phyloP scores from a whole-genome alignment of 2,888 invertebrate species.

The Azorinus chamasolen region DNA sequence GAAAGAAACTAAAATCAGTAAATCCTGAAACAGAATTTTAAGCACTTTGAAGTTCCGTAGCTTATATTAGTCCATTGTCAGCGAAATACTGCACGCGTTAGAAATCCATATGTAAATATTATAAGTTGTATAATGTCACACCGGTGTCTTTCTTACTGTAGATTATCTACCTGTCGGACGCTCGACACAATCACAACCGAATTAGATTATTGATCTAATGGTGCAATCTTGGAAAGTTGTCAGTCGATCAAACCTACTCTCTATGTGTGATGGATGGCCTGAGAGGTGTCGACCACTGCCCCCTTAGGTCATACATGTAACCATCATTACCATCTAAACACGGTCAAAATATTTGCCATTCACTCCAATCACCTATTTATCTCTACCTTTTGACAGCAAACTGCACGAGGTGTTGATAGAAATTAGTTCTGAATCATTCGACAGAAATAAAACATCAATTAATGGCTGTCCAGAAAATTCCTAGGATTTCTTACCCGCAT shows the following conservation, averaged over 20 bases:
- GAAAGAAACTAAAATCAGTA: no score
- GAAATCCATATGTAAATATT: no score
- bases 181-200: neutral
- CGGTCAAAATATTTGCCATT: constrained; percentile 25
- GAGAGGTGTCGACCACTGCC: constrained; percentile 28
- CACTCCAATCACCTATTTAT: constrained; percentile 25
- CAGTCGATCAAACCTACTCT: neutral
- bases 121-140: no score
- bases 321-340: constrained; percentile 43
- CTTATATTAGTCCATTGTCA: no score
- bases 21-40: no score
- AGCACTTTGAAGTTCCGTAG: no score
- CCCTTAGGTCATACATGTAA: constrained; percentile 34
- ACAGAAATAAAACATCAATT: constrained; percentile 35
- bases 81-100: no score
- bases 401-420: constrained; percentile 42
- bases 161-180: no score
- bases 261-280: constrained; percentile 35
- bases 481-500: neutral
- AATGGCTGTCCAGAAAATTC: constrained; percentile 6
- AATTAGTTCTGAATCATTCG: constrained; percentile 27
- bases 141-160: no score
- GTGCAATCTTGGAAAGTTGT: neutral
- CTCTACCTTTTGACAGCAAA: constrained; percentile 34
- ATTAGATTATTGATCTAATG: neutral